Evolutionary conservation across 2,113 vertebrate species (phyloP), one percentile per base, ranked within the genome.

Genomic region (Aplodontia rufa): DNA sequence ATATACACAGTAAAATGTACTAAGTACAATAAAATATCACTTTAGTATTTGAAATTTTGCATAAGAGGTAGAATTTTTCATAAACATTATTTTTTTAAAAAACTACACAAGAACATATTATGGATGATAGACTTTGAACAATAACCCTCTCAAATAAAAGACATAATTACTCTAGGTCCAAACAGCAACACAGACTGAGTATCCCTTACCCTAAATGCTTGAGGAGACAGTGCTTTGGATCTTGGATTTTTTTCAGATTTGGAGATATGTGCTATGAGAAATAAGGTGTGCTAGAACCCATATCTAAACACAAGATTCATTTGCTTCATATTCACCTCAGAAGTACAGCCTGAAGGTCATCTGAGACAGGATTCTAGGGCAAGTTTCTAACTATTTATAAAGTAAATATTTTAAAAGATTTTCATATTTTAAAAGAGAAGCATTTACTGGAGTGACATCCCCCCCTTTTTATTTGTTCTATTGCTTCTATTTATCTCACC

Each of bases 101-200:
- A 90, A 82, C 10, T 17, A 78, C 5, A 74, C 37, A 66, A 62
- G 88, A 93, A 84, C 12, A 91, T 58, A 75, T 55, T 64, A 91
- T 69, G 28, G 72, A 87, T 20, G 53, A 0, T 12, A 87, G 14
- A 69, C 12, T 69, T 80, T 35, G 95, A 92, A 78, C 13, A 75
- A 91, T 84, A 58, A 71, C 83, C 47, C 62, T 85, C 83, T 91
- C 76, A 96, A 94, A 78, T 69, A 71, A 92, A 87, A 96, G 8
- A 92, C 28, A 76, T 55, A 84, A 79, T 32, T 62, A 53, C 4
- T 75, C 76, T 90, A 71, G 49, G 7, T 55, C 53, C 53, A 72
- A 87, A 53, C 35, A 90, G 30, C 8, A 60, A 53, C 7, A n/a
- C 7, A n/a, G 11, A 13, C n/a, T 75, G 20, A 71, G 14, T 62